phyloP scores from a whole-genome alignment of 2,888 invertebrate species.

The Julus scandinavius region DNA sequence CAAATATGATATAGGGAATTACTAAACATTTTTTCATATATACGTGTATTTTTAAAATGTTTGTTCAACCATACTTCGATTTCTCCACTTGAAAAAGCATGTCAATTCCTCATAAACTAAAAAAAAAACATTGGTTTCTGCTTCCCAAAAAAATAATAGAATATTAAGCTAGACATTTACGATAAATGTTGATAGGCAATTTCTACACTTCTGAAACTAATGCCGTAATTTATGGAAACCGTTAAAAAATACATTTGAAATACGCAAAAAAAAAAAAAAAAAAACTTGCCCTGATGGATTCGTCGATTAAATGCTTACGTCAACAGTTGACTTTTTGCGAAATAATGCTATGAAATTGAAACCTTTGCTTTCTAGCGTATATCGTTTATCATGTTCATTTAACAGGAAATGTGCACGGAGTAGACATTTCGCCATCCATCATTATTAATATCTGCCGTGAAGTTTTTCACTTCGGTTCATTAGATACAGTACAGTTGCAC shows the following conservation, averaged over 20 bases:
- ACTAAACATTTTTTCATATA: too few relatives aligned
- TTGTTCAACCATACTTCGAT: too few relatives aligned
- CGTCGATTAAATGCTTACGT: background rate
- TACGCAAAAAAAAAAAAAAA: background rate
- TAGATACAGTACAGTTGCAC: background rate
- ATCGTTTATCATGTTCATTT: constrained; percentile 26
- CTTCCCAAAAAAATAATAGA: too few relatives aligned
- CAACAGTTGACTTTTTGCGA: background rate
- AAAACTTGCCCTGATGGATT: background rate
- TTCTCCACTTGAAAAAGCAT: too few relatives aligned
- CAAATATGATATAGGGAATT: too few relatives aligned
- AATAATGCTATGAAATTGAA: background rate
- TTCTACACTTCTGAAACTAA: too few relatives aligned
- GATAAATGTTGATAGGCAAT: too few relatives aligned
- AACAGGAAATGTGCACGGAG: background rate
- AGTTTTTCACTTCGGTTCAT: background rate
- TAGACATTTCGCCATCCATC: background rate
- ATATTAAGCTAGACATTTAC: too few relatives aligned
- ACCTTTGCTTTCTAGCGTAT: background rate
- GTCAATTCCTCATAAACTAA: too few relatives aligned
- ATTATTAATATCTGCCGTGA: background rate
- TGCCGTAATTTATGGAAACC: background rate
- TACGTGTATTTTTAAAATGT: too few relatives aligned
- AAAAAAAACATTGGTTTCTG: too few relatives aligned
- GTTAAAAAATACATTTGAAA: background rate